A percentile compares a stretch with the other conserved stretches of the same genome.
These are phyloP conservation scores for Conopomorpha cramerella DNA, from an alignment of 1,140 invertebrate genomes.

Conservation along the genomic window DNA sequence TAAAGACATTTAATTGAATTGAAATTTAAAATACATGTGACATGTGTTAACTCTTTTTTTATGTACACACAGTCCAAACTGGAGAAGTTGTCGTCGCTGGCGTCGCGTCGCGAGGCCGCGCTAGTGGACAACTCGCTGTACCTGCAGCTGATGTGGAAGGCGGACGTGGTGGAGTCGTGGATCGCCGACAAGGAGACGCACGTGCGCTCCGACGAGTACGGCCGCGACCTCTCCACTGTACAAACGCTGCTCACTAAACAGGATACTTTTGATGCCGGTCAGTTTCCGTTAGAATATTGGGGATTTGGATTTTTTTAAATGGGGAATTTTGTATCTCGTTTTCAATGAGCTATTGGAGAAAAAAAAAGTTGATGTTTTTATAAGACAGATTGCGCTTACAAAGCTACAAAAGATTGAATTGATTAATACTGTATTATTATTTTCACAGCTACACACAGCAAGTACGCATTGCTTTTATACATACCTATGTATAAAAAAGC, in stretches of 20 bases:
- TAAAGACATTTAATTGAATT: not conserved
- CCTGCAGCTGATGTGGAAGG: constrained; percentile 99
- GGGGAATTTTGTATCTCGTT: too few species aligned
- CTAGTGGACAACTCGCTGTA: constrained; percentile 97
- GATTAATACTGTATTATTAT: too few species aligned
- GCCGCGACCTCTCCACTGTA: constrained; percentile 93
- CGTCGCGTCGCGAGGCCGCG: constrained; percentile 81
- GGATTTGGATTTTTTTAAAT: too few species aligned
- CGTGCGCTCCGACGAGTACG: constrained; percentile 91
- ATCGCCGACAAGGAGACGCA: constrained; percentile 99
- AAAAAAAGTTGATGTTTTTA: too few species aligned
- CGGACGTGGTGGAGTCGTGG: constrained; percentile 99
- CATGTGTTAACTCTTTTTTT: constrained; percentile 3
- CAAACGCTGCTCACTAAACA: constrained; percentile 96
- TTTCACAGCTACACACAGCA: too few species aligned
- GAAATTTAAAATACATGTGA: not conserved
- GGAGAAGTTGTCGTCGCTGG: constrained; percentile 83
- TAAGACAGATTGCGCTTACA: too few species aligned
- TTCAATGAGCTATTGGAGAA: too few species aligned
- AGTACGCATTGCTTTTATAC: too few species aligned
- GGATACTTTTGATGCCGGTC: constrained; percentile 93
- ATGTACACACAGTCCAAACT: constrained; percentile 71
- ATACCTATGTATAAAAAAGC: too few species aligned
- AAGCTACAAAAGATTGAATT: too few species aligned
- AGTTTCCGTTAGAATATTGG: constrained; percentile 10